Percentiles rank a stretch among this genome's conserved stretches.
Evolutionary conservation across 2,797 vertebrate genomes (phyloP).

Genomic region (Ctenosaura bakeri): DNA sequence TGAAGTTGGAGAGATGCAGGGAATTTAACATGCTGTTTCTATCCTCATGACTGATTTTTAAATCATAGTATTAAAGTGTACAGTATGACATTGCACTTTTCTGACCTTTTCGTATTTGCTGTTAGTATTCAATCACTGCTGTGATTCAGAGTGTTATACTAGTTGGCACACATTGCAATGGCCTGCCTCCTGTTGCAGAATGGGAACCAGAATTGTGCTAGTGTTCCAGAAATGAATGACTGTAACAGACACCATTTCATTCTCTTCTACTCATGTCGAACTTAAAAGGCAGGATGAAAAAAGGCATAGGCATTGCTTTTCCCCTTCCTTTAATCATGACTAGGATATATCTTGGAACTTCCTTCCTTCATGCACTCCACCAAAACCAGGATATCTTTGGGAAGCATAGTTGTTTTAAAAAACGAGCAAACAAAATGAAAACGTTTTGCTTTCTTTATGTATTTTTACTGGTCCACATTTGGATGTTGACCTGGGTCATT

Average conservation of each 20-base stretch:
- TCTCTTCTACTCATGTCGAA: not conserved
- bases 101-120: conserved; percentile 75
- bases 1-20: conserved; percentile 4
- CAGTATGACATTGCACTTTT: conserved; percentile 74
- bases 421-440: too few relatives aligned
- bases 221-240: not conserved
- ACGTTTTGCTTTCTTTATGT: too few relatives aligned
- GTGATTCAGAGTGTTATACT: conserved; percentile 58
- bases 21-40: conserved; percentile 50
- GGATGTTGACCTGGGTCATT: too few relatives aligned
- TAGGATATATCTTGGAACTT: not conserved
- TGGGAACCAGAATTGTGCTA: not conserved
- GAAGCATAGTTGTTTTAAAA: too few relatives aligned
- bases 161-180: not conserved
- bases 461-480: too few relatives aligned
- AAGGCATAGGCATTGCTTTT: not conserved
- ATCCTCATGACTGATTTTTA: conserved; percentile 48
- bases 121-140: conserved; percentile 69
- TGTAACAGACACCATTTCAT: not conserved
- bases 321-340: not conserved
- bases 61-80: conserved; percentile 66
- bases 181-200: not conserved
- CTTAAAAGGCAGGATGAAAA: not conserved
- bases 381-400: not conserved
- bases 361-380: not conserved